phyloP scores from a whole-genome alignment of 2,113 vertebrate species.

The Psettodes erumei region DNA sequence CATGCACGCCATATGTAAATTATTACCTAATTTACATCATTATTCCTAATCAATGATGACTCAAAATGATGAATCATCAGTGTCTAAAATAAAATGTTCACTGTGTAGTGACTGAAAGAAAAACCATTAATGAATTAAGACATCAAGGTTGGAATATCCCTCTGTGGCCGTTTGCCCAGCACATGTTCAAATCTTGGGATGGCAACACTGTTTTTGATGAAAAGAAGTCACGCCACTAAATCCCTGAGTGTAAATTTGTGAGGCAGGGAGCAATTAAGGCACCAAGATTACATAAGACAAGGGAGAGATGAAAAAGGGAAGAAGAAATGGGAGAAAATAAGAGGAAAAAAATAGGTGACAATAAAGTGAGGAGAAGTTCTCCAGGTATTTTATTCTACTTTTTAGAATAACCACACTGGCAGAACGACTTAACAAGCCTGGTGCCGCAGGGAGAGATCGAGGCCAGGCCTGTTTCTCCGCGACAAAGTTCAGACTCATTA shows the following conservation, averaged over 20 bases:
- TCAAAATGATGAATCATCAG: neutral
- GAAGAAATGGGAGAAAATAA: conserved; percentile 28
- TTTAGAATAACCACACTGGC: conserved; percentile 56
- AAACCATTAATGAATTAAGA: neutral
- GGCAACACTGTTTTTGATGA: conserved; percentile 5
- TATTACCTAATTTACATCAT: neutral
- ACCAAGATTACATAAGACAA: neutral
- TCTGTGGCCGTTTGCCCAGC: neutral
- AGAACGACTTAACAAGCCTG: conserved; percentile 66
- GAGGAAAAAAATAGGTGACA: conserved; percentile 30
- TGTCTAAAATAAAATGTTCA: neutral
- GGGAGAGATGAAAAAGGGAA: neutral
- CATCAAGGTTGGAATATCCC: neutral
- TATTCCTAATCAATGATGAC: neutral
- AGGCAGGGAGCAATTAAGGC: conserved; percentile 24
- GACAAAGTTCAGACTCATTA: conserved; percentile 79
- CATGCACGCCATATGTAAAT: too few relatives aligned
- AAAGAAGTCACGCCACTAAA: neutral
- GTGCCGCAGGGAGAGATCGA: conserved; percentile 61
- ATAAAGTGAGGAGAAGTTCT: conserved; percentile 42
- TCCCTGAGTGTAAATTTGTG: conserved; percentile 1
- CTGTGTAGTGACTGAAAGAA: too few relatives aligned
- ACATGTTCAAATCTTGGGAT: neutral
- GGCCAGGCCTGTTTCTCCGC: conserved; percentile 52
- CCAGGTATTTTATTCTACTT: conserved; percentile 54